Percentiles rank a stretch among this genome's conserved stretches.
Evolutionary conservation across 2,888 invertebrate genomes (phyloP).

Genomic region (Melipona beecheii): DNA sequence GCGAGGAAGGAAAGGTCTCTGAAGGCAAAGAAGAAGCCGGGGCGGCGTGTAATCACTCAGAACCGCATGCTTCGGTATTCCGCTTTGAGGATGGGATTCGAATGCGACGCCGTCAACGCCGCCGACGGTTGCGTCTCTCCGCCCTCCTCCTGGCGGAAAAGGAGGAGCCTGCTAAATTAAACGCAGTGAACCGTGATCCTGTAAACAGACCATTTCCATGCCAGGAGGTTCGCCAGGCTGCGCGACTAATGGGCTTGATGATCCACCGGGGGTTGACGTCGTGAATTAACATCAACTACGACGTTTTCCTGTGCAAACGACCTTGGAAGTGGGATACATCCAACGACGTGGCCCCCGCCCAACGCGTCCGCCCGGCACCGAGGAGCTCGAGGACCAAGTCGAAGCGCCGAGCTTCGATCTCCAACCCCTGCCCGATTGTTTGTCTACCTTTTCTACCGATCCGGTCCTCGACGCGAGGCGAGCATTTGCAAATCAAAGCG

Average conservation of each 20-base stretch:
- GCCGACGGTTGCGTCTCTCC: slow-evolving; percentile 1
- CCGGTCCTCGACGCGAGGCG: slow-evolving; percentile 11
- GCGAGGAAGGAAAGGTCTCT: neutral
- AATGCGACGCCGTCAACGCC: slow-evolving; percentile 30
- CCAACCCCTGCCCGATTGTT: slow-evolving; percentile 57
- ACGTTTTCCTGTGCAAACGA: slow-evolving; percentile 68
- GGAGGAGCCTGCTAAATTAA: slow-evolving; percentile 67
- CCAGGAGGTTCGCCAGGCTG: slow-evolving; percentile 68
- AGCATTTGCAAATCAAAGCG: neutral
- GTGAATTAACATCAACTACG: slow-evolving; percentile 71
- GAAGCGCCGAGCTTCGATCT: slow-evolving; percentile 22
- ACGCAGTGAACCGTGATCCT: slow-evolving; percentile 72
- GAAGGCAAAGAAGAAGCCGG: slow-evolving; percentile 10
- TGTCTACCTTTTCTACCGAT: slow-evolving; percentile 58
- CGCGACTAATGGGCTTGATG: slow-evolving; percentile 75
- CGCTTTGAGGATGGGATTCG: slow-evolving; percentile 58
- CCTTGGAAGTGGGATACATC: slow-evolving; percentile 65
- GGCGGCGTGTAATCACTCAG: slow-evolving; percentile 45
- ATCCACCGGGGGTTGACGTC: slow-evolving; percentile 68
- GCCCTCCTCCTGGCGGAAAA: neutral
- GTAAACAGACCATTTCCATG: slow-evolving; percentile 77
- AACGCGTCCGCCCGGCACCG: neutral
- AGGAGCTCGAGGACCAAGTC: slow-evolving; percentile 11
- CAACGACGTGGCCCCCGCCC: slow-evolving; percentile 38
- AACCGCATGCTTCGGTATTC: slow-evolving; percentile 46